These are phyloP conservation scores for Crotophaga sulcirostris DNA, from an alignment of 2,113 vertebrate species.

Conservation along the genomic window DNA sequence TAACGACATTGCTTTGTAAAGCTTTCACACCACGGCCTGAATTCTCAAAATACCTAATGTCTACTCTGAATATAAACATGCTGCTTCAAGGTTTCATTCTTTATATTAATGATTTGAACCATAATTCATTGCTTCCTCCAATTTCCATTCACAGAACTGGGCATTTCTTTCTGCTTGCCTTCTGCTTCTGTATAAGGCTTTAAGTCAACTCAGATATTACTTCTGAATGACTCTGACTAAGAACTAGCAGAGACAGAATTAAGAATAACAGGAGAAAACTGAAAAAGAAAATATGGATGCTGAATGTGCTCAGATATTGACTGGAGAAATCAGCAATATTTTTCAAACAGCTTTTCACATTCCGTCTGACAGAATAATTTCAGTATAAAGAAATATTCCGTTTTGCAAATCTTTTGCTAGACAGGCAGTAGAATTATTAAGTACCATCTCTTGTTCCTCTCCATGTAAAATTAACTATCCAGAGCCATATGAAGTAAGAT, in stretches of 20 bases:
- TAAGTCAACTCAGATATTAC: not conserved
- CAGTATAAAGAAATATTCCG: not conserved
- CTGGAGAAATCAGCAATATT: not conserved
- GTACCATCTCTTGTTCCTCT: not conserved
- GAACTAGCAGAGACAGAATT: not conserved
- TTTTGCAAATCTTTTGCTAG: not conserved
- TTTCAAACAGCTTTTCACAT: not conserved
- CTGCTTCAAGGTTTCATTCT: not conserved
- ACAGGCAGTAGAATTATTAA: not conserved
- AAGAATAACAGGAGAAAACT: not conserved
- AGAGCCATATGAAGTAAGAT: not conserved
- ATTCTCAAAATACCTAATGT: not conserved
- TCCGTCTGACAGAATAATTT: not conserved
- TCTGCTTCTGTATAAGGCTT: not conserved
- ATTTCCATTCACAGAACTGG: not conserved
- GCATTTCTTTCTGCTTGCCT: not conserved
- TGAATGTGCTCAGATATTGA: not conserved
- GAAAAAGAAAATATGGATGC: not conserved
- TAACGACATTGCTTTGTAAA: not conserved
- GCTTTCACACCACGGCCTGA: not conserved
- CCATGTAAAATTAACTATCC: not conserved
- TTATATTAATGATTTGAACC: not conserved
- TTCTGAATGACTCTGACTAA: not conserved
- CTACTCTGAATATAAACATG: not conserved
- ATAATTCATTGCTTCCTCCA: accelerated